Evolutionary conservation across 92 coral and sea anemone genomes (phyloP), one percentile per base, ranked within the genome.

Genomic region (Isaurus tuberculatus): DNA sequence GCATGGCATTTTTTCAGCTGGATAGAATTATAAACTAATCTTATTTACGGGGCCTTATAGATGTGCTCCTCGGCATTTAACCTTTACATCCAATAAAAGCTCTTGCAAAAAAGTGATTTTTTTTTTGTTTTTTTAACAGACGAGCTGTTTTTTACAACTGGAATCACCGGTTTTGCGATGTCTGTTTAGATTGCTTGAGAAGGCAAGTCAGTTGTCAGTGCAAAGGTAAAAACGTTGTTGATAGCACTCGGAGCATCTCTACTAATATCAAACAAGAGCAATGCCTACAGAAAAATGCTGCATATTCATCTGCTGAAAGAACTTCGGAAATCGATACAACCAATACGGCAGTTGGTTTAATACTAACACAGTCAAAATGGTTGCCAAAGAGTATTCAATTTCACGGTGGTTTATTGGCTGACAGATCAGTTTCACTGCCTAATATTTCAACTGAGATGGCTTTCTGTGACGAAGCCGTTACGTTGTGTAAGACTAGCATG

Each of bases 61-160:
- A n/a, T n/a, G n/a, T n/a, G n/a, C n/a, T n/a, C n/a, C n/a, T n/a
- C n/a, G n/a, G n/a, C n/a, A n/a, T n/a, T n/a, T n/a, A n/a, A n/a
- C n/a, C n/a, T n/a, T n/a, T n/a, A n/a, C n/a, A n/a, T n/a, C n/a
- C n/a, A 53, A 53, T 4, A 11, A 53, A 20, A 20, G n/a, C 25
- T 8, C 6, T 17, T 53, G 5, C 19, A 20, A 6, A 20, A 20
- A 53, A 6, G 13, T 60, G 58, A 10, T 3, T 2, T 20, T 58
- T 26, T 84, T 3, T 26, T 63, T 10, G 1, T 15, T 23, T 22
- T 75, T 19, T n/a, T 2, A 68, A 26, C 83, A 93, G 97, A 75
- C 91, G 94, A 15, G 91, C 87, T 51, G 51, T 93, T 15, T 89
- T 83, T 74, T 83, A 91, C 34, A 71, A 86, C 30, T 91, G 92